A percentile compares a stretch with the other conserved stretches of the same genome.
phyloP scores from a whole-genome alignment of 2,797 vertebrate species.

The Mormyrus hasselquistii region DNA sequence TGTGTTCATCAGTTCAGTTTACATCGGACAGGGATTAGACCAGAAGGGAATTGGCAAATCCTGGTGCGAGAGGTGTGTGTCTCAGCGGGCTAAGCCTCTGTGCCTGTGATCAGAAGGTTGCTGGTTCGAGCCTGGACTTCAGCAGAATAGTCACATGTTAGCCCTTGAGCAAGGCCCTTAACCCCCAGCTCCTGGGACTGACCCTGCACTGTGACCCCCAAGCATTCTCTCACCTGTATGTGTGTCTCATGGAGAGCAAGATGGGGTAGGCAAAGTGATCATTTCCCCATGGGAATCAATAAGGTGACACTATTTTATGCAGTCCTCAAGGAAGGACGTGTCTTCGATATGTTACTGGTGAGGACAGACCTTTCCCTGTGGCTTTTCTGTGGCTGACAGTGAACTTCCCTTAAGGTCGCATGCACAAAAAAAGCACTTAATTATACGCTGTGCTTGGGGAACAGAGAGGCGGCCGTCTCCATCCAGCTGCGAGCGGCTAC shows the following conservation, averaged over 20 bases:
- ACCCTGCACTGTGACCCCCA: background rate
- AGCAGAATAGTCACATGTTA: background rate
- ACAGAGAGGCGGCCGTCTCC: background rate
- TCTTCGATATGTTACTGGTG: background rate
- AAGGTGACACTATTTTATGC: background rate
- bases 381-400: background rate
- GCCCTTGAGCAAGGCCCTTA: background rate
- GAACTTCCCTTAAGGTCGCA: background rate
- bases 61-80: background rate
- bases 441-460: background rate
- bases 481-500: background rate
- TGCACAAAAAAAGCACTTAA: background rate
- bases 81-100: background rate
- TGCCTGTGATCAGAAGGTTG: background rate
- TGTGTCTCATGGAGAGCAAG: background rate
- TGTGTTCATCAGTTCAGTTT: background rate
- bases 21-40: background rate
- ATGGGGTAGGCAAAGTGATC: background rate
- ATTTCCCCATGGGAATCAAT: background rate
- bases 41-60: background rate
- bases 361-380: background rate
- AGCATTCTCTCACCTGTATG: background rate
- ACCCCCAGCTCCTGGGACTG: background rate
- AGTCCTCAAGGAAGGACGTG: background rate
- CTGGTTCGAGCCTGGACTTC: background rate